Conservation (phyloP, 1,140 invertebrate species). For the Drosophila triauraria region DNA sequence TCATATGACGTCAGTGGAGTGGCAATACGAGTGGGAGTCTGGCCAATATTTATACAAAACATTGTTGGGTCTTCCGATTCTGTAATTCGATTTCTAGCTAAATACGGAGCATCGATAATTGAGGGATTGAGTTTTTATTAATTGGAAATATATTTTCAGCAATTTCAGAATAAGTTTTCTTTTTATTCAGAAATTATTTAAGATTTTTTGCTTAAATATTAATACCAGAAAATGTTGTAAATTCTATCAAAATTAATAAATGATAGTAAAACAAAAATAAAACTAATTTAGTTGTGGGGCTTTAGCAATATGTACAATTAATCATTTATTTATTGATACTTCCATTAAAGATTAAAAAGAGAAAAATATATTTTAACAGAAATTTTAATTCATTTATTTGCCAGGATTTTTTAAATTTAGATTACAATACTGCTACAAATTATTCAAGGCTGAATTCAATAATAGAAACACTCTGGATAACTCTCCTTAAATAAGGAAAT, state of each 20-base stretch:
- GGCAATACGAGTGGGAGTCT: neutral
- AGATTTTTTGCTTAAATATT: neutral
- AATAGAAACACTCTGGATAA: too few species aligned
- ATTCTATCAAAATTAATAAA: neutral
- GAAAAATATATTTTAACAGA: too few species aligned
- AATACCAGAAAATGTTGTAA: neutral
- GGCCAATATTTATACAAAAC: neutral
- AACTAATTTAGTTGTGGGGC: too few species aligned
- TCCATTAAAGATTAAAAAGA: neutral
- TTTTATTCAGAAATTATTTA: neutral
- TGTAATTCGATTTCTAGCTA: neutral
- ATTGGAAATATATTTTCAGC: too few species aligned
- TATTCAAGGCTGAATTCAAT: neutral
- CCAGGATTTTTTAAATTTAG: too few species aligned
- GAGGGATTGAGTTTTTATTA: neutral
- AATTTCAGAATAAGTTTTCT: neutral
- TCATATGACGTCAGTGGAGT: constrained; percentile 29
- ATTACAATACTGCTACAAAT: too few species aligned
- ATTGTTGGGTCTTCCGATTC: neutral
- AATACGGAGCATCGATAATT: too few species aligned
- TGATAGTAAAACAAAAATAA: too few species aligned
- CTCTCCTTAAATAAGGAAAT: neutral
- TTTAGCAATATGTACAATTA: neutral
- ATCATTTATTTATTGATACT: too few species aligned
- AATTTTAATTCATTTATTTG: too few species aligned